A percentile compares a stretch with the other conserved stretches of the same genome.
These are phyloP conservation scores for Mormyrops attenuatus DNA, from an alignment of 2,797 vertebrate species.

Conservation along the genomic window DNA sequence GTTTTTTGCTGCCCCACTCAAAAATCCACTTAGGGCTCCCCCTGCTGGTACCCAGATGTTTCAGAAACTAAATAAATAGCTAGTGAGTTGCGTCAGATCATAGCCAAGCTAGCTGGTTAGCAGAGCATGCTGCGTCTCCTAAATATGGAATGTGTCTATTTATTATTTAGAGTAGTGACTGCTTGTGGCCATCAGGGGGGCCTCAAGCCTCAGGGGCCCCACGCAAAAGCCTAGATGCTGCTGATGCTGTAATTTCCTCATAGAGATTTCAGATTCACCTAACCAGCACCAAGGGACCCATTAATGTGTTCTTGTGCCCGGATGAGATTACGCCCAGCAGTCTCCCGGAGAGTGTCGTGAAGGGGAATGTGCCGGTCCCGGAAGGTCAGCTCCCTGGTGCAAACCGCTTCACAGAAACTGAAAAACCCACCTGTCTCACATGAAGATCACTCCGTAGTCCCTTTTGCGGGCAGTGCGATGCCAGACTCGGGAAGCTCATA, in stretches of 20 bases:
- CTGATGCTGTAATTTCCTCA: constrained; percentile 25
- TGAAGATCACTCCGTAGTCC: neutral
- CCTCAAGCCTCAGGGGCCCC: neutral
- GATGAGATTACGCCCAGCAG: constrained; percentile 78
- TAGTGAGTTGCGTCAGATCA: neutral
- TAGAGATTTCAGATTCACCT: constrained; percentile 90
- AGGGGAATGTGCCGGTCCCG: constrained; percentile 72
- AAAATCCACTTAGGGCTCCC: neutral
- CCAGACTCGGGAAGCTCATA: neutral
- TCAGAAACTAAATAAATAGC: neutral
- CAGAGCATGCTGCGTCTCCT: neutral
- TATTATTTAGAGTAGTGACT: neutral
- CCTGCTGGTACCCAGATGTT: neutral
- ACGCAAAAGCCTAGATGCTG: neutral
- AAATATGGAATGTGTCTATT: neutral
- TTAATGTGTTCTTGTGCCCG: constrained; percentile 90
- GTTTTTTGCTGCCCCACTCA: neutral
- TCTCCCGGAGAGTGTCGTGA: constrained; percentile 75
- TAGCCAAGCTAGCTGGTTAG: neutral
- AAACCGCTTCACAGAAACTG: neutral
- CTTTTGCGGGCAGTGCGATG: neutral
- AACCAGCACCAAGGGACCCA: constrained; percentile 89
- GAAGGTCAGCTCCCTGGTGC: constrained; percentile 44
- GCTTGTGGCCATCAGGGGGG: neutral
- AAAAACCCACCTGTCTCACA: neutral